Conservation (phyloP, 2,797 vertebrate genomes). For the Sebastes glaucus region DNA sequence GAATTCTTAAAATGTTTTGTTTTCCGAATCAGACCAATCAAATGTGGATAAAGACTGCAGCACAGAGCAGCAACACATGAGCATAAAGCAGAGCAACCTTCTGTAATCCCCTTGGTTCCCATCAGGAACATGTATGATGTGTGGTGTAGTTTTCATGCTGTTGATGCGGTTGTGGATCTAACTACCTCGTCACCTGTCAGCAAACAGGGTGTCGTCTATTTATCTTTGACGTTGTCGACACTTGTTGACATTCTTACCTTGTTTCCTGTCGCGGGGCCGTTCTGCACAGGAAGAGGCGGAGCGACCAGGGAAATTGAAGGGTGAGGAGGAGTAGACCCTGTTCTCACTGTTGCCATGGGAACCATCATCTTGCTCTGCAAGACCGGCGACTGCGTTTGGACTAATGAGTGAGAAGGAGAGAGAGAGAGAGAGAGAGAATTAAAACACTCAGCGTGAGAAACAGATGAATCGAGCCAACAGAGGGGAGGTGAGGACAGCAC, state of each 20-base stretch:
- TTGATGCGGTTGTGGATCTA: not conserved
- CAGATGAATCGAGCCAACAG: conserved; percentile 48
- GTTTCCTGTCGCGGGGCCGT: conserved; percentile 85
- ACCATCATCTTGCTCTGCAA: conserved; percentile 91
- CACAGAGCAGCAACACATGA: not conserved
- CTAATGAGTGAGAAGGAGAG: conserved; percentile 63
- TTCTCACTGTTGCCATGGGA: conserved; percentile 88
- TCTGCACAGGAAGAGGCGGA: conserved; percentile 90
- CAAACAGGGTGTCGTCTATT: not conserved
- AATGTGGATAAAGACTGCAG: not conserved
- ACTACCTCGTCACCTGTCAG: not conserved
- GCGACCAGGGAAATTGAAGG: conserved; percentile 86
- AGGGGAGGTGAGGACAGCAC: conserved; percentile 38
- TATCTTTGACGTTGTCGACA: not conserved
- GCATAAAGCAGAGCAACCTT: not conserved
- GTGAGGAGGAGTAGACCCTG: conserved; percentile 84
- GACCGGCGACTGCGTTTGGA: conserved; percentile 88
- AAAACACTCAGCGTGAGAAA: conserved; percentile 43
- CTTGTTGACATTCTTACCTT: conserved; percentile 80
- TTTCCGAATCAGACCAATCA: not conserved
- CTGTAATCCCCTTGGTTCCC: not conserved
- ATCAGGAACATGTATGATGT: not conserved
- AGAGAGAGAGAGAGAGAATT: conserved; percentile 17
- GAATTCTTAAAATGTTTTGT: not conserved
- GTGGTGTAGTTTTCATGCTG: not conserved